A percentile compares a stretch with the other conserved stretches of the same genome.
Evolutionary conservation across 2,797 vertebrate species (phyloP).

Genomic region (Aeoliscus strigatus): DNA sequence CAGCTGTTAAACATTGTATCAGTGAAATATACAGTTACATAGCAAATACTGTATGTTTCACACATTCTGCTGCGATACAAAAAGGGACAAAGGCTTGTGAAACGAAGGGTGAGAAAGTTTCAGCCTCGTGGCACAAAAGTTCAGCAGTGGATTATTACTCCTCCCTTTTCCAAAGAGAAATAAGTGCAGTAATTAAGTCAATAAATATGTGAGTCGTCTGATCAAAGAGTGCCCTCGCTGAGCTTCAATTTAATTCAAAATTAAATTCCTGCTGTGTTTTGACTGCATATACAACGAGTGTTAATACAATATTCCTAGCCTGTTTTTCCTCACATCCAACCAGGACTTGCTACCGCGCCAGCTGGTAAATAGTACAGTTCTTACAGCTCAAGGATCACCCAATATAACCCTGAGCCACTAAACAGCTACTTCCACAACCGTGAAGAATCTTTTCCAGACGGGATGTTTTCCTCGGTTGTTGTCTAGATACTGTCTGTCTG

Average conservation of each 20-base stretch:
- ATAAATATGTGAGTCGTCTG: conserved; percentile 48
- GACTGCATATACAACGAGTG: conserved; percentile 26
- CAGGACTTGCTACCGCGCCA: conserved; percentile 7
- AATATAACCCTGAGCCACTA: conserved; percentile 36
- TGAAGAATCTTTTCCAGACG: conserved; percentile 21
- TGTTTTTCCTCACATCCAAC: conserved; percentile 13
- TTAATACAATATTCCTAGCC: conserved; percentile 18
- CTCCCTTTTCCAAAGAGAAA: conserved; percentile 43
- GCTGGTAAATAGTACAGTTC: conserved; percentile 30
- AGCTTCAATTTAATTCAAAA: conserved; percentile 39
- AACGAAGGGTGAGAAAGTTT: conserved; percentile 52
- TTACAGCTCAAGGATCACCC: conserved; percentile 23
- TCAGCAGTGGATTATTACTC: conserved; percentile 43
- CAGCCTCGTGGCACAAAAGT: conserved; percentile 42
- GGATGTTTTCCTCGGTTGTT: conserved; percentile 57
- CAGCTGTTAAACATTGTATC: conserved; percentile 68
- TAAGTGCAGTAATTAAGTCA: conserved; percentile 55
- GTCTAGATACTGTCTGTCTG: conserved; percentile 63
- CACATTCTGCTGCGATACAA: conserved; percentile 47
- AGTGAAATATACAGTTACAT: conserved; percentile 61
- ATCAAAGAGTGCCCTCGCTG: conserved; percentile 47
- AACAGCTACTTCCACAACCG: conserved; percentile 36
- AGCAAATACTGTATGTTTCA: conserved; percentile 65
- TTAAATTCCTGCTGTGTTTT: conserved; percentile 55
- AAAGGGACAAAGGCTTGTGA: conserved; percentile 35